These are phyloP conservation scores for Bothrops jararaca DNA, from an alignment of 2,113 vertebrate species.

Conservation along the genomic window DNA sequence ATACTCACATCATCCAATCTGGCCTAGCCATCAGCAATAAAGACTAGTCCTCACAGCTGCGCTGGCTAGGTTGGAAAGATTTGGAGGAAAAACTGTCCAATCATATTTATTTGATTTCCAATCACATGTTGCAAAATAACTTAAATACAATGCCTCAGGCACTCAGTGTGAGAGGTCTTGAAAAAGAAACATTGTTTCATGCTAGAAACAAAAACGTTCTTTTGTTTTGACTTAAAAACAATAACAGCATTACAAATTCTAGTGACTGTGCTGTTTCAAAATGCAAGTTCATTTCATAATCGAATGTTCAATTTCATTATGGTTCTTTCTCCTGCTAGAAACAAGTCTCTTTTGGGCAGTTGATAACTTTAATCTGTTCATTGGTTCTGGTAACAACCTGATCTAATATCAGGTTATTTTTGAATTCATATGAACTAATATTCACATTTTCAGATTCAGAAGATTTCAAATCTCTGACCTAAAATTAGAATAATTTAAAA, in stretches of 20 bases:
- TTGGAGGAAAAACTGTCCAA: background rate
- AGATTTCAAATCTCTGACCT: background rate
- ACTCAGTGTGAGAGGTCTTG: background rate
- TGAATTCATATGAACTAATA: background rate
- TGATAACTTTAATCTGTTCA: background rate
- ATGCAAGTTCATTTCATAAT: background rate
- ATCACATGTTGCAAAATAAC: background rate
- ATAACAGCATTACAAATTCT: background rate
- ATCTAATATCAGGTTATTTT: background rate
- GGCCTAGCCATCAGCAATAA: background rate
- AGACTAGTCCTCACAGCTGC: background rate
- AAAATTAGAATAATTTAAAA: background rate
- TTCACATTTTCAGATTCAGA: background rate
- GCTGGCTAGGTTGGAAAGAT: background rate
- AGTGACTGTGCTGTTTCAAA: background rate
- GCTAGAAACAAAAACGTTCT: background rate
- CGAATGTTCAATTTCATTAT: background rate
- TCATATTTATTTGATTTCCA: background rate
- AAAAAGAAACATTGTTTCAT: background rate
- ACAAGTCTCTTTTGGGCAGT: background rate
- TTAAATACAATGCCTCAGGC: background rate
- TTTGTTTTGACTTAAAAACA: background rate
- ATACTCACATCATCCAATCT: background rate
- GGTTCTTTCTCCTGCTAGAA: background rate
- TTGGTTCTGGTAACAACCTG: background rate